These are phyloP conservation scores for Ctenomys sociabilis DNA, from an alignment of 2,113 vertebrate genomes.

Conservation along the genomic window DNA sequence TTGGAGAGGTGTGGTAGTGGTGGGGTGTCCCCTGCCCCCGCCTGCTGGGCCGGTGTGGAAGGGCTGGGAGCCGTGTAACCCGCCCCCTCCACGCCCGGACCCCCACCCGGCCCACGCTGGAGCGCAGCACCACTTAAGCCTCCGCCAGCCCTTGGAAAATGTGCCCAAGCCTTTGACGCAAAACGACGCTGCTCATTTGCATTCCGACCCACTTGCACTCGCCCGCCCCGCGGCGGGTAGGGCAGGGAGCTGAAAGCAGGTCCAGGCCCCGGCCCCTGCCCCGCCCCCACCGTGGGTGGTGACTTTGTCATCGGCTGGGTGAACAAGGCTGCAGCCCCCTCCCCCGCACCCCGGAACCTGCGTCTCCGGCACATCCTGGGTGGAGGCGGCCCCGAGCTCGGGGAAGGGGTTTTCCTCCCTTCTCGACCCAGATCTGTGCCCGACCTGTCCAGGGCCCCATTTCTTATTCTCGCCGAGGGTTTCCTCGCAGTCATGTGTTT, in stretches of 20 bases:
- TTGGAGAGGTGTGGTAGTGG: neutral
- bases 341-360: conserved; percentile 73
- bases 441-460: neutral
- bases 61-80: neutral
- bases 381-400: conserved; percentile 49
- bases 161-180: conserved; percentile 71
- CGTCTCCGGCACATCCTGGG: conserved; percentile 67
- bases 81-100: conserved; percentile 10
- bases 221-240: neutral
- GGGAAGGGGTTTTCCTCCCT: conserved; percentile 74
- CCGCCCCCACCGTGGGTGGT: conserved; percentile 32
- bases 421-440: conserved; percentile 69
- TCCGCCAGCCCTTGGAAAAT: conserved; percentile 47
- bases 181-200: conserved; percentile 74
- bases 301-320: conserved; percentile 14
- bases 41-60: neutral
- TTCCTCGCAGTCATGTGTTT: conserved; percentile 79
- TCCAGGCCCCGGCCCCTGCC: neutral
- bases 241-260: neutral
- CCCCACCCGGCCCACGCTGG: neutral
- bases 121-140: neutral
- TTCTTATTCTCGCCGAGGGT: conserved; percentile 50
- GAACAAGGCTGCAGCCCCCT: conserved; percentile 38
- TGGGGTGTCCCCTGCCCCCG: neutral
- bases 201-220: conserved; percentile 67